Conservation (phyloP, 2,797 vertebrate genomes). For the Characodon lateralis region DNA sequence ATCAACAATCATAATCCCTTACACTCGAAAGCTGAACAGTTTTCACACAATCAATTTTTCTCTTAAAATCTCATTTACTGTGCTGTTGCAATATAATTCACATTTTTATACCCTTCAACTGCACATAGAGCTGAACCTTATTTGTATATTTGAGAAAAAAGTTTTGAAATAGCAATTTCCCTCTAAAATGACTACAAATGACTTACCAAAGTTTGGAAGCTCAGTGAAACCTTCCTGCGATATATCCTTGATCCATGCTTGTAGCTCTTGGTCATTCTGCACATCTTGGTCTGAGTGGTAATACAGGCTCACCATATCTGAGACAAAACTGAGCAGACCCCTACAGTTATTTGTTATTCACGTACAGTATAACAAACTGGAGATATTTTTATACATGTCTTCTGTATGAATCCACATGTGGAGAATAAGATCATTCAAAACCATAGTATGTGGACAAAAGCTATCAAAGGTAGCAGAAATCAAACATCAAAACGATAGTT, state of each 20-base stretch:
- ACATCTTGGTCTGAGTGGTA: conserved; percentile 75
- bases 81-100: too few species aligned
- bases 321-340: conserved; percentile 67
- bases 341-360: neutral
- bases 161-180: neutral
- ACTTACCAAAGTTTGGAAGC: conserved; percentile 72
- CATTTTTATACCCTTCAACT: too few species aligned
- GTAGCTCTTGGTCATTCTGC: conserved; percentile 74
- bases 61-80: too few species aligned
- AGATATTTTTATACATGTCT: neutral
- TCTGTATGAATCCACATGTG: neutral
- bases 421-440: neutral
- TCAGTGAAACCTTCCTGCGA: conserved; percentile 73
- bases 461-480: too few species aligned
- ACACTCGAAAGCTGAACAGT: too few species aligned
- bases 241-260: conserved; percentile 77
- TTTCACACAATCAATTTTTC: too few species aligned
- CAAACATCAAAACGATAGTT: too few species aligned
- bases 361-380: neutral
- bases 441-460: neutral
- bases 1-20: too few species aligned
- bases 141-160: neutral
- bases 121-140: neutral
- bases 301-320: conserved; percentile 68
- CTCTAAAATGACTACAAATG: neutral